Base-by-base conservation (phyloP, 2,888 invertebrate genomes). In the Cryptus armator region DNA sequence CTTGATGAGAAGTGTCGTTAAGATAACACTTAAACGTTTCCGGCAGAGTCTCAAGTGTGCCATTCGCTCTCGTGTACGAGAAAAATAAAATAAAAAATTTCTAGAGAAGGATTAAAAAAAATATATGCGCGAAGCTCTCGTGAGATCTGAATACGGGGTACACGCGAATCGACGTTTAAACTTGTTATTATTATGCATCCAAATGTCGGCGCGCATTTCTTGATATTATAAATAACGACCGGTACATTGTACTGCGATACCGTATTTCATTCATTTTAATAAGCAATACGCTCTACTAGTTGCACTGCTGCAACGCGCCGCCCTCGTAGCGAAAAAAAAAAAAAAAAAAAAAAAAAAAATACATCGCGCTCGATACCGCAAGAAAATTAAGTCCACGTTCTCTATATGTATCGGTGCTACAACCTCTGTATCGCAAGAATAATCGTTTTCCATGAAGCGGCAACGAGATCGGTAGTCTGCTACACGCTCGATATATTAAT, bases 401-500 rank as follows among this genome's bases (percentile, higher is more conserved):
- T 62, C 37, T 9, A 37, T 37, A 37, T 9, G 37, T 37, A 37
- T 37, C 37, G 24, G 24, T 24, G 24, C 24, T 59, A 46, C 5
- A 10, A 10, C n/a, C 53, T 53, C 19, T 7, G 19, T 4, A 53
- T 10, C 37, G 37, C 37, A 9, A 37, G 19, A 37, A 56, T 14
- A 14, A 16, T 75, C 19, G 19, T n/a, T 62, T 46, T 62, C 32
- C 29, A 72, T 2, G 5, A 56, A 29, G 12, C 70, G 29, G 37
- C 48, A 46, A 71, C 46, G 79, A 48, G 29, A 3, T 14, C 66
- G 24, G 12, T 44, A 5, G 37, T 53, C 56, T 46, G 48, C n/a
- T 75, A 68, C 56, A 75, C 68, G 81, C 75, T 81, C 81, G 81
- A 70, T 70, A 51, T 81, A 70, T 29, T n/a, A 14, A 79, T 56